phyloP scores from a whole-genome alignment of 2,797 vertebrate genomes.

The Helostoma temminkii region DNA sequence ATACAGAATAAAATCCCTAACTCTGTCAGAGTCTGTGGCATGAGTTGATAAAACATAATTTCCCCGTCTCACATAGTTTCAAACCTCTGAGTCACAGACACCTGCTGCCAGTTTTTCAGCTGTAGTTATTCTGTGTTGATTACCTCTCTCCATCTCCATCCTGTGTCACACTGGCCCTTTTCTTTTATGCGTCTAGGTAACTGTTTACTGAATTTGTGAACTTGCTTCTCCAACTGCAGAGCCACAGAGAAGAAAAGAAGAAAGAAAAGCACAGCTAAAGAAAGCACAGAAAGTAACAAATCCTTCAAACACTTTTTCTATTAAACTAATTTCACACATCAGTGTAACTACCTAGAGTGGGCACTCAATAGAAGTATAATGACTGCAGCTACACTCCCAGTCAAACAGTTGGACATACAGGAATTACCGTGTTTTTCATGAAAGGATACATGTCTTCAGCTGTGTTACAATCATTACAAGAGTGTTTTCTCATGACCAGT shows the following conservation, averaged over 20 bases:
- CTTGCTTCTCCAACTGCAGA: neutral
- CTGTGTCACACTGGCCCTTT: constrained; percentile 7
- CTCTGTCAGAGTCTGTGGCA: constrained; percentile 8
- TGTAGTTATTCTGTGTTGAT: neutral
- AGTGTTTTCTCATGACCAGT: too few species aligned
- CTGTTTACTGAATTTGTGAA: neutral
- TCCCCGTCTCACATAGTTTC: constrained; percentile 7
- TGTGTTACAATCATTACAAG: too few species aligned
- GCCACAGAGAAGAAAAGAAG: neutral
- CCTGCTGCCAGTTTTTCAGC: neutral
- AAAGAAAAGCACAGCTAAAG: too few species aligned
- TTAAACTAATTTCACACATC: too few species aligned
- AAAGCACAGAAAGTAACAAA: too few species aligned
- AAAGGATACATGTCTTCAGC: too few species aligned
- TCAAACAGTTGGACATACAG: too few species aligned
- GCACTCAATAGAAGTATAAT: too few species aligned
- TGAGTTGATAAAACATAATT: constrained; percentile 29
- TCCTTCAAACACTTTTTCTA: too few species aligned
- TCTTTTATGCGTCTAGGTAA: constrained; percentile 3
- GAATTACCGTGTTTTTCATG: too few species aligned
- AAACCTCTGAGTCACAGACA: constrained; percentile 3
- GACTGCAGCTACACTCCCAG: too few species aligned
- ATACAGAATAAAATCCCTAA: neutral
- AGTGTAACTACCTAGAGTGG: too few species aligned
- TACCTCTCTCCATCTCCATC: neutral